phyloP scores from a whole-genome alignment of 2,888 invertebrate species.

The Nudaria mundana region DNA sequence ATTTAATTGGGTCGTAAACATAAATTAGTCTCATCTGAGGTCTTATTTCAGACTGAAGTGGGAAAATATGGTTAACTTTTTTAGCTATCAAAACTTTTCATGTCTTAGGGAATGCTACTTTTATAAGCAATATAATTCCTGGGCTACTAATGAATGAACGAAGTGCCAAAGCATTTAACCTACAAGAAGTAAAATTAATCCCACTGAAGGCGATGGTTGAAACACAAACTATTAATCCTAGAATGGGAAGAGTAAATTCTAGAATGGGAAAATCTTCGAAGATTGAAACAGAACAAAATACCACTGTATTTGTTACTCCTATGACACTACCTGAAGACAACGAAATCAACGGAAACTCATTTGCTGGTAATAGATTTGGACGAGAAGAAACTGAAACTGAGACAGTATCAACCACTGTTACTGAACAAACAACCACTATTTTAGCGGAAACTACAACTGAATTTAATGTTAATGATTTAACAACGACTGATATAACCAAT shows the following conservation, averaged over 20 bases:
- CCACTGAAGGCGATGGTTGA: background rate
- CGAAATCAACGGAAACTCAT: background rate
- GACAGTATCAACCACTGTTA: too few species aligned
- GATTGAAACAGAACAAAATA: background rate
- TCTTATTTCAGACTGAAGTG: background rate
- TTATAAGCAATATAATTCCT: slow-evolving; percentile 2
- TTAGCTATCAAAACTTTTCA: slow-evolving; percentile 4
- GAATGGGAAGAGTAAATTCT: background rate
- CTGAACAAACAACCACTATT: too few species aligned
- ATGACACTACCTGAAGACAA: background rate
- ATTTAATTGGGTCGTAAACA: too few species aligned
- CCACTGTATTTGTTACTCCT: slow-evolving; percentile 1
- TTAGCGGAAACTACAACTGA: background rate
- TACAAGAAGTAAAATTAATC: background rate
- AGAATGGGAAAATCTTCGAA: background rate
- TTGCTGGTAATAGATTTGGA: background rate
- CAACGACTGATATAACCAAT: background rate
- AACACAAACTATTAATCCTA: background rate
- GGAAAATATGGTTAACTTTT: background rate
- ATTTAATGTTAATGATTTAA: background rate
- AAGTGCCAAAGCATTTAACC: slow-evolving; percentile 4
- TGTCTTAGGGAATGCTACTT: slow-evolving; percentile 6
- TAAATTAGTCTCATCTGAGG: background rate
- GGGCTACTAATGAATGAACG: background rate
- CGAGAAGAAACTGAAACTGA: background rate